Evolutionary conservation across 2,888 invertebrate species (phyloP).

Genomic region (Platypus cylindrus): DNA sequence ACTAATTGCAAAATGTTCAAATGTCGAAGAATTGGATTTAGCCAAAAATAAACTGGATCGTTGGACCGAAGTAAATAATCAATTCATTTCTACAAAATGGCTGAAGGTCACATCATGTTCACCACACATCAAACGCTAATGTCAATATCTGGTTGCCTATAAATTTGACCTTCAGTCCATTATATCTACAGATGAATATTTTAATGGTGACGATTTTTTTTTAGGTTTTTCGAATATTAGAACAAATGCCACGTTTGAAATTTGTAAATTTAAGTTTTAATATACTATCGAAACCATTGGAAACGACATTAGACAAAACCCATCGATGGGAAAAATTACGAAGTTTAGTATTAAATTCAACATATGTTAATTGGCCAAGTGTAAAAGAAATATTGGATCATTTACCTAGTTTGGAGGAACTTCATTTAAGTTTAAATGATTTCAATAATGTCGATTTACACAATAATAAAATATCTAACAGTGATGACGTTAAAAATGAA

Average conservation of each 20-base stretch:
- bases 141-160: no score
- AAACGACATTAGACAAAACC: slow-evolving; percentile 27
- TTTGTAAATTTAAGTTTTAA: slow-evolving; percentile 91
- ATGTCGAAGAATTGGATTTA: slow-evolving; percentile 87
- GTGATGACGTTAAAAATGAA: slow-evolving; percentile 12
- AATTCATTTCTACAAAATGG: not conserved
- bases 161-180: no score
- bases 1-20: slow-evolving; percentile 69
- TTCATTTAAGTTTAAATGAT: slow-evolving; percentile 86
- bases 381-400: slow-evolving; percentile 63
- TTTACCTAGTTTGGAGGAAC: slow-evolving; percentile 71
- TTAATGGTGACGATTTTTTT: slow-evolving; percentile 11
- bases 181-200: not conserved
- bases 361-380: slow-evolving; percentile 74
- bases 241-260: slow-evolving; percentile 77
- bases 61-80: slow-evolving; percentile 76
- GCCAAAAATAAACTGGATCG: slow-evolving; percentile 83
- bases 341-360: slow-evolving; percentile 77
- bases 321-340: slow-evolving; percentile 48
- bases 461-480: slow-evolving; percentile 26
- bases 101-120: not conserved
- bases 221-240: slow-evolving; percentile 73
- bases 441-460: slow-evolving; percentile 64
- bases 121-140: not conserved
- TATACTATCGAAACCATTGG: slow-evolving; percentile 53